A percentile compares a stretch with the other conserved stretches of the same genome.
phyloP scores from a whole-genome alignment of 1,140 invertebrate species.

The Ridgeia piscesae region DNA sequence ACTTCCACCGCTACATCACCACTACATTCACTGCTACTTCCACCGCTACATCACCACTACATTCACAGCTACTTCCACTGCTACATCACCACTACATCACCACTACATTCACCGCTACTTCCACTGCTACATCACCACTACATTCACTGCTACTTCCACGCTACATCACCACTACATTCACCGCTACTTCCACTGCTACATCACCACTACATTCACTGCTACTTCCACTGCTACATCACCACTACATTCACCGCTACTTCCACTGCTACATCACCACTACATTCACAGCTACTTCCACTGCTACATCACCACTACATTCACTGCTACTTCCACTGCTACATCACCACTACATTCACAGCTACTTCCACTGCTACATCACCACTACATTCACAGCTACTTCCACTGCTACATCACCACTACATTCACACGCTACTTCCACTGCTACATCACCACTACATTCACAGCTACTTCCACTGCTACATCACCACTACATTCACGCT shows the following conservation, averaged over 20 bases:
- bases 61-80: not conserved
- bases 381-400: not conserved
- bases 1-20: not conserved
- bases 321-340: not conserved
- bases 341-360: too few species aligned
- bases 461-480: not conserved
- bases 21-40: too few species aligned
- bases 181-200: not conserved
- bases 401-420: not conserved
- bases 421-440: too few species aligned
- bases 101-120: not conserved
- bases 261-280: not conserved
- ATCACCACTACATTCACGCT: not conserved
- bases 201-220: not conserved
- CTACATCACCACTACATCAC: too few species aligned
- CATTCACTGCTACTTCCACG: not conserved
- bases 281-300: not conserved
- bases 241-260: not conserved
- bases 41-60: not conserved
- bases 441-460: not conserved
- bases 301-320: not conserved
- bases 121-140: not conserved
- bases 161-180: not conserved
- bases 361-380: not conserved
- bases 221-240: not conserved